These are phyloP conservation scores for Proisotoma minuta DNA, from an alignment of 2,888 invertebrate genomes.

Conservation along the genomic window DNA sequence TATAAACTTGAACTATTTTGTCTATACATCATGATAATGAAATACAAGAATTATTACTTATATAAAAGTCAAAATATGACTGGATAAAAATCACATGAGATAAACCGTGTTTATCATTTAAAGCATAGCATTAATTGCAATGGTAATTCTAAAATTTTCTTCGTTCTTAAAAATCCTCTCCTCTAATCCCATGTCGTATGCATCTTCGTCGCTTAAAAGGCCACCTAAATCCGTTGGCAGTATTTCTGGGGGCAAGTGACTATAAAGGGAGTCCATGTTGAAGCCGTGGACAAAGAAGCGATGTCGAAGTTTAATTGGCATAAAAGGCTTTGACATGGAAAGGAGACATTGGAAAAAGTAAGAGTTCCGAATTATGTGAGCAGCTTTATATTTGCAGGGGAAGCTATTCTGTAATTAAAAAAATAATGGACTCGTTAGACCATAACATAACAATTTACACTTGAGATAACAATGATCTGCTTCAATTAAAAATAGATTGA, in stretches of 20 bases:
- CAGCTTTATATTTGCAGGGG: constrained; percentile 38
- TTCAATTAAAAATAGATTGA: no score
- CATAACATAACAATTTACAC: no score
- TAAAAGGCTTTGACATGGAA: constrained; percentile 39
- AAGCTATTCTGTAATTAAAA: constrained; percentile 35
- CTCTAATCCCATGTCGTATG: not conserved
- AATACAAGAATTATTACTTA: no score
- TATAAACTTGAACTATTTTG: no score
- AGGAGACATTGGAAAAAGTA: constrained; percentile 36
- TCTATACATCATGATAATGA: no score
- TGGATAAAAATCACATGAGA: no score
- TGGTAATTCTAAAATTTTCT: not conserved
- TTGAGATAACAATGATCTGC: no score
- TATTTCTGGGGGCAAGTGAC: not conserved
- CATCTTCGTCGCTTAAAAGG: not conserved
- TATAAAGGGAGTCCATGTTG: not conserved
- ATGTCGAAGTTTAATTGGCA: constrained; percentile 34
- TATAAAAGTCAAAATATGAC: no score
- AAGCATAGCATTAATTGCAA: no score
- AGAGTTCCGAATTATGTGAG: constrained; percentile 36
- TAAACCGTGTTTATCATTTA: no score
- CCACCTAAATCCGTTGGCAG: not conserved
- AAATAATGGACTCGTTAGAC: not conserved
- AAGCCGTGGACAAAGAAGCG: constrained; percentile 12
- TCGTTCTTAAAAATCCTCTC: not conserved